Evolutionary conservation across 2,113 vertebrate genomes (phyloP), one percentile per base, ranked within the genome.

Genomic region (Macquaria ambigua): DNA sequence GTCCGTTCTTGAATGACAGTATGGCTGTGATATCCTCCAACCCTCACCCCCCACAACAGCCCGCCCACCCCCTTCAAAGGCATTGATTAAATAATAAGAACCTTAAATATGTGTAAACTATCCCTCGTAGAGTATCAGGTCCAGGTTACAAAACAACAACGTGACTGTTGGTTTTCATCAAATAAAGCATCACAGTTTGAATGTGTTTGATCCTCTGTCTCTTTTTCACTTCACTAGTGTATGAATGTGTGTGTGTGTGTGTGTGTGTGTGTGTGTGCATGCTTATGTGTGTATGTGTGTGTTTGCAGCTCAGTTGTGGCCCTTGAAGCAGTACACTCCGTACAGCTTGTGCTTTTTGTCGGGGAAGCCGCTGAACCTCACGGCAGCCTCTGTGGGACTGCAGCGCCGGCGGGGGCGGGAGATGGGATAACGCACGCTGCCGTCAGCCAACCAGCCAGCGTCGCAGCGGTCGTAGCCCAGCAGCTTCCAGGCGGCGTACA

Each of bases 341-440:
- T 98, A 99, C 21, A 98, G 95, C 97, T 98, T 98, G 94, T 99
- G 97, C 88, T 99, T 99, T 93, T 98, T 98, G 70, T 99, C 97
- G 0, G 98, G 98, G 91, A 97, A 99, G 25, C 98, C 98, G 2
- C 90, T 95, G 69, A 98, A 98, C 80, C 98, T 96, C 41, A 99
- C 97, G 0, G 97, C 98, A 0, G 98, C 97, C 83, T 98, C 98
- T 0, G 91, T 96, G 53, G 97, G 97, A 61, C 98, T 99, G 94
- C 98, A 99, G 94, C 97, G 98, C 41, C 96, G 94, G 6, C 98
- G 94, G 0, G 98, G 98, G 56, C 80, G 87, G 0, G 97, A 95
- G 92, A 99, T 97, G 0, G 98, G 98, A 80, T 99, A 99, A 46
- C 98, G 98, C 71, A 99, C 98, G 0, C 98, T 99, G 91, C 97